Evolutionary conservation across 2,797 vertebrate genomes (phyloP).

Genomic region (Rhincodon typus): DNA sequence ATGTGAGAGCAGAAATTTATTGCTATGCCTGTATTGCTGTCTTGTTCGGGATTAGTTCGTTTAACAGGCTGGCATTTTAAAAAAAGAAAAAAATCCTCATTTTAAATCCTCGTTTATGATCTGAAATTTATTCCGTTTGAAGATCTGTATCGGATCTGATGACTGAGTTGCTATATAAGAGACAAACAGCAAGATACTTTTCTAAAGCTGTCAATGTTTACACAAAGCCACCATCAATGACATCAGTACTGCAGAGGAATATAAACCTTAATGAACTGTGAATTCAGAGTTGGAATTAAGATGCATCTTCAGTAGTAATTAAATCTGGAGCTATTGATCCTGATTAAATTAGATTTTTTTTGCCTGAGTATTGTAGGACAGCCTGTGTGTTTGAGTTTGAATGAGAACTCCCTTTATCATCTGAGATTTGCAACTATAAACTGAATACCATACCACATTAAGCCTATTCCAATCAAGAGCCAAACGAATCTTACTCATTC

Average conservation of each 20-base stretch:
- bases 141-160: background rate
- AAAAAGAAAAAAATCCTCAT: background rate
- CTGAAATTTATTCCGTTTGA: background rate
- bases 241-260: background rate
- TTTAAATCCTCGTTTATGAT: background rate
- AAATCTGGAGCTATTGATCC: background rate
- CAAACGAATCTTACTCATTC: background rate
- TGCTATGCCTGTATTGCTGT: background rate
- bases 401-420: background rate
- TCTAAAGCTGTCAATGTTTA: background rate
- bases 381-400: background rate
- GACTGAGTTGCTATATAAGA: background rate
- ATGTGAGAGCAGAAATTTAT: background rate
- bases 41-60: background rate
- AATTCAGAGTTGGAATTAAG: background rate
- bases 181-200: background rate
- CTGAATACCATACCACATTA: background rate
- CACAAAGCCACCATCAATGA: background rate
- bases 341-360: background rate
- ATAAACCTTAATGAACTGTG: background rate
- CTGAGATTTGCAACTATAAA: background rate
- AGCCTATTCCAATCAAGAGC: background rate
- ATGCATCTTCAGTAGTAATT: background rate
- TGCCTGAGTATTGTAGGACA: background rate
- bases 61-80: background rate